phyloP scores from a whole-genome alignment of 2,888 invertebrate species.

The Emmelina monodactyla region DNA sequence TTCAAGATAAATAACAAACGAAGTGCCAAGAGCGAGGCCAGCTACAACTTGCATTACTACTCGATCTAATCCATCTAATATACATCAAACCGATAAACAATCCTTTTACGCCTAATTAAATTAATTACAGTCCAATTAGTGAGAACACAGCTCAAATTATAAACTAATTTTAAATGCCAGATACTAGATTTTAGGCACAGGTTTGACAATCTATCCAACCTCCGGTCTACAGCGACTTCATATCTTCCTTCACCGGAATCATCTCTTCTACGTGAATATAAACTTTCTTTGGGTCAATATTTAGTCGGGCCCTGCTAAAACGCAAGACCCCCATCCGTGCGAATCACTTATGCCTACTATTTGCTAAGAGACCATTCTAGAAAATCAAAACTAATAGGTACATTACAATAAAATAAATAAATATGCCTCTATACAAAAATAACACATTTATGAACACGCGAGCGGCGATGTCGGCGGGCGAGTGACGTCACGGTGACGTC shows the following conservation, averaged over 20 bases:
- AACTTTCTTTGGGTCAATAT: conserved; percentile 61
- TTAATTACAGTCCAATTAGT: conserved; percentile 32
- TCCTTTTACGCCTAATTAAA: conserved; percentile 25
- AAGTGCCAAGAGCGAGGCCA: conserved; percentile 27
- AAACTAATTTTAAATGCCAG: neutral
- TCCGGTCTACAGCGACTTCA: neutral
- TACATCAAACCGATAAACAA: conserved; percentile 41
- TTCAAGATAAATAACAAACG: conserved; percentile 45
- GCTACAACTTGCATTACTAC: conserved; percentile 9
- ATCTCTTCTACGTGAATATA: conserved; percentile 35
- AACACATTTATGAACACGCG: conserved; percentile 60
- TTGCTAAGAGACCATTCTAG: conserved; percentile 43
- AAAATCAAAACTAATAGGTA: conserved; percentile 43
- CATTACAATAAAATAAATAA: conserved; percentile 55
- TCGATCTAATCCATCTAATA: conserved; percentile 24
- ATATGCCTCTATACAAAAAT: conserved; percentile 63
- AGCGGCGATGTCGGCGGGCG: no score
- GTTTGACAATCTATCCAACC: conserved; percentile 3
- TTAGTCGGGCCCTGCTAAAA: conserved; percentile 57
- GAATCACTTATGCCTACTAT: conserved; percentile 46
- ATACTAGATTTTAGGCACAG: conserved; percentile 18
- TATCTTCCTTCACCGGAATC: neutral
- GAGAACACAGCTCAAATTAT: neutral
- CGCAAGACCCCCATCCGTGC: conserved; percentile 56
- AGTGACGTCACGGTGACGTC: conserved; percentile 1